Evolutionary conservation across 2,113 vertebrate genomes (phyloP).

Genomic region (Hipposideros armiger): DNA sequence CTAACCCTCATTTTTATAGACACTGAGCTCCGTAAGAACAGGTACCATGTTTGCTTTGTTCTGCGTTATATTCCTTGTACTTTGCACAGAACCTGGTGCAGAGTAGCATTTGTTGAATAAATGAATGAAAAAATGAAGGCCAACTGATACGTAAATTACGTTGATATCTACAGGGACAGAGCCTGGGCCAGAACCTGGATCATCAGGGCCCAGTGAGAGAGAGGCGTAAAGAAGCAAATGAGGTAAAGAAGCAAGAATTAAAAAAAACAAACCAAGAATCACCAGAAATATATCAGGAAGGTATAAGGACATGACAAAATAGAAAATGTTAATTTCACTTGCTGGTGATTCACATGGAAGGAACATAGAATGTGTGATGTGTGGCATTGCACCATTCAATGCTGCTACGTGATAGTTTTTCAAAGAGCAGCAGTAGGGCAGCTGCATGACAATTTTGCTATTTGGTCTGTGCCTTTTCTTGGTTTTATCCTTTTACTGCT

Average conservation of each 20-base stretch:
- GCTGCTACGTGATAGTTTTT: neutral
- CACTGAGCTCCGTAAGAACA: neutral
- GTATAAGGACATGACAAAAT: neutral
- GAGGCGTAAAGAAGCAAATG: neutral
- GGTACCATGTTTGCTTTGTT: neutral
- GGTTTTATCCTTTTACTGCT: slow-evolving; percentile 43
- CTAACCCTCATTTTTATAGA: neutral
- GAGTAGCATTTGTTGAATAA: neutral
- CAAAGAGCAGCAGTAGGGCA: neutral
- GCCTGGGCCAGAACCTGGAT: neutral
- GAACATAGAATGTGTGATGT: neutral
- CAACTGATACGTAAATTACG: neutral
- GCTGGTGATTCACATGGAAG: neutral
- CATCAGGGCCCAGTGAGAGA: neutral
- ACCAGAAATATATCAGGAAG: neutral
- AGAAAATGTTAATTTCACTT: neutral
- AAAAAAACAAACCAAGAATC: neutral
- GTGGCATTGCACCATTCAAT: neutral
- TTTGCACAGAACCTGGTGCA: neutral
- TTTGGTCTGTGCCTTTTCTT: neutral
- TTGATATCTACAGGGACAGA: neutral
- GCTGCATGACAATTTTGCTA: neutral
- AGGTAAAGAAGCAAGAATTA: neutral
- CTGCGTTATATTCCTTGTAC: neutral
- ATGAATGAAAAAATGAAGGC: neutral